Base-by-base conservation (phyloP, 2,888 invertebrate species). In the Cataglyphis cursor region DNA sequence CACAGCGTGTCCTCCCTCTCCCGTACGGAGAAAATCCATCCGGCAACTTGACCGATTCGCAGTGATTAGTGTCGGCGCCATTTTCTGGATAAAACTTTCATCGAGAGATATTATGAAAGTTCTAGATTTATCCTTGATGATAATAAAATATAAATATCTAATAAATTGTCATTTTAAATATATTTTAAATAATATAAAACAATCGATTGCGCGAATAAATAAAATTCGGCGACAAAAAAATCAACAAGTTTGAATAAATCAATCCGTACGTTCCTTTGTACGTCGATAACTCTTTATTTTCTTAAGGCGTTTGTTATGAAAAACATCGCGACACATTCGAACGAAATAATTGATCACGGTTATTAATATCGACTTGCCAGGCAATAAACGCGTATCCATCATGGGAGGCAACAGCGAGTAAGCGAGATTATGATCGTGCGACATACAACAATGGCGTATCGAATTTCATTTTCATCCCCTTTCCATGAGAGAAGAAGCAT, bases 1-100 rank as follows among this genome's bases (percentile, higher is more conserved):
- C 93, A 89, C 93, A 92, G 92, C 92, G 88, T 92, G 92, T 89
- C 88, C 91, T 88, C 90, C 88, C 83, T 57, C 85, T 78, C 81
- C 81, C 8, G n/a, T 51, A 61, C 28, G 41, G 70, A 82, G 76
- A 81, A 91, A 90, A 89, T 81, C 87, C 89, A 87, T 86, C 87
- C 74, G 76, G 80, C 81, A 73, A 85, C 80, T 84, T 87, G 68
- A 64, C 57, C 70, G 82, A 83, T 74, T 81, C 85, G 82, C 57
- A 83, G 80, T 10, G 80, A 65, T 48, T 64, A 83, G 57, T 31
- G 74, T 35, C 76, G 66, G 72, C 72, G 68, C 41, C 59, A 64
- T 75, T 81, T 83, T 83, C 72, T 57, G 54, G n/a, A 51, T 38
- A 31, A 59, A 82, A 12, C 38, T 70, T 61, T 61, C 35, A 21